phyloP scores from a whole-genome alignment of 2,888 invertebrate species.

The Tribolium freemani region DNA sequence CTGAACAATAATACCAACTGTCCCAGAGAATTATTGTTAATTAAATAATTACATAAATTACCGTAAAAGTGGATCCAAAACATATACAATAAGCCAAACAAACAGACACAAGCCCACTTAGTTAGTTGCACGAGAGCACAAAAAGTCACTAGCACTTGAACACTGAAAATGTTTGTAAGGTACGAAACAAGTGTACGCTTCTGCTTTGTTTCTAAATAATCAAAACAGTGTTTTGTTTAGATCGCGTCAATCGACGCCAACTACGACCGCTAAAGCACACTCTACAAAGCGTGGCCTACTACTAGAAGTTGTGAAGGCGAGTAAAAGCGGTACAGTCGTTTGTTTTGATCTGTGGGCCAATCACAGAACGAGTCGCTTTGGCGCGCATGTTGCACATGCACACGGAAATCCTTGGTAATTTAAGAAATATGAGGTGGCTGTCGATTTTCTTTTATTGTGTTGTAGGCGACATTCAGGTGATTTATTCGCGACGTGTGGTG shows the following conservation, averaged over 20 bases:
- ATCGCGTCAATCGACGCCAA: conserved; percentile 14
- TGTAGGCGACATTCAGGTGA: not conserved
- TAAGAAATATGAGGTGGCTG: conserved; percentile 4
- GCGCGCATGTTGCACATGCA: conserved; percentile 30
- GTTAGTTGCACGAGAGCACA: not conserved
- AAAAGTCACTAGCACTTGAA: conserved; percentile 5
- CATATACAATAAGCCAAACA: not conserved
- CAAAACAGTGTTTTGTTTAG: conserved; percentile 9
- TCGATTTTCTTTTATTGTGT: conserved; percentile 20
- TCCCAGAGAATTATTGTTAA: not conserved
- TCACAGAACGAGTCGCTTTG: conserved; percentile 16
- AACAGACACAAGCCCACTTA: not conserved
- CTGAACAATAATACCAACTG: not conserved
- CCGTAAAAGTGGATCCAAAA: conserved; percentile 15
- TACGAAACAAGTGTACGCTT: not conserved
- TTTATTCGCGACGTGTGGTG: not conserved
- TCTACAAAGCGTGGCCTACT: conserved; percentile 13
- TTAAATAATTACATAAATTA: conserved; percentile 7
- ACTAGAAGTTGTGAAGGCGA: conserved; percentile 14
- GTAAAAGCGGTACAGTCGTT: conserved; percentile 30
- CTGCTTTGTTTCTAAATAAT: not conserved
- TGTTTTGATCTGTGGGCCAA: conserved; percentile 31
- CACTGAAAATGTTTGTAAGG: not conserved
- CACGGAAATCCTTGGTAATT: conserved; percentile 11
- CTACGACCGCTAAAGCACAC: conserved; percentile 3